Percentiles rank a stretch among this genome's conserved stretches.
phyloP scores from a whole-genome alignment of 2,797 vertebrate genomes.

The Carapus acus region DNA sequence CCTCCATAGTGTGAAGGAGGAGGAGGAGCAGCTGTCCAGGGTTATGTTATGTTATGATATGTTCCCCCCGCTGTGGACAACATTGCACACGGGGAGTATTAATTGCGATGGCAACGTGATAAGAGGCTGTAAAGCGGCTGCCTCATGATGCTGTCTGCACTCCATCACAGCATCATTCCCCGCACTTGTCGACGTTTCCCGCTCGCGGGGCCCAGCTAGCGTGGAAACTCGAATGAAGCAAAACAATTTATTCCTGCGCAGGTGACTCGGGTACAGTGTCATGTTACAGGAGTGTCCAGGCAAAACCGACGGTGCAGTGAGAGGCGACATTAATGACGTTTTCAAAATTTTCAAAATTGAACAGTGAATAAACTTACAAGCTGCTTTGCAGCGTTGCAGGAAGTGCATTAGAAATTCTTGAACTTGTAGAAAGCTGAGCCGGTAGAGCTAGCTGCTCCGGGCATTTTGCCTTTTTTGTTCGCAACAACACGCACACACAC shows the following conservation, averaged over 20 bases:
- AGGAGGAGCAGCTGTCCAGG: neutral
- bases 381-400: too few species aligned
- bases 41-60: neutral
- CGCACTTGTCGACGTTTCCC: neutral
- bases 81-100: neutral
- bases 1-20: neutral
- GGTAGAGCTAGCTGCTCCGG: slow-evolving; percentile 3
- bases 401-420: too few species aligned
- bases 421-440: slow-evolving; percentile 5
- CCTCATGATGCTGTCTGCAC: neutral
- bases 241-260: neutral
- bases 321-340: too few species aligned
- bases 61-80: neutral
- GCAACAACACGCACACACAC: slow-evolving; percentile 22
- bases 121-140: neutral
- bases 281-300: too few species aligned
- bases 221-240: slow-evolving; percentile 9
- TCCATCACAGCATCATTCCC: neutral
- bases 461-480: slow-evolving; percentile 7
- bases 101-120: neutral
- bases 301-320: too few species aligned
- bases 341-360: too few species aligned
- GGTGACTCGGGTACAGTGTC: neutral
- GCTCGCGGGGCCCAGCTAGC: neutral
- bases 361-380: too few species aligned